Evolutionary conservation across 2,888 invertebrate species (phyloP), one percentile per base, ranked within the genome.

Genomic region (Cosmorhoe ocellata): DNA sequence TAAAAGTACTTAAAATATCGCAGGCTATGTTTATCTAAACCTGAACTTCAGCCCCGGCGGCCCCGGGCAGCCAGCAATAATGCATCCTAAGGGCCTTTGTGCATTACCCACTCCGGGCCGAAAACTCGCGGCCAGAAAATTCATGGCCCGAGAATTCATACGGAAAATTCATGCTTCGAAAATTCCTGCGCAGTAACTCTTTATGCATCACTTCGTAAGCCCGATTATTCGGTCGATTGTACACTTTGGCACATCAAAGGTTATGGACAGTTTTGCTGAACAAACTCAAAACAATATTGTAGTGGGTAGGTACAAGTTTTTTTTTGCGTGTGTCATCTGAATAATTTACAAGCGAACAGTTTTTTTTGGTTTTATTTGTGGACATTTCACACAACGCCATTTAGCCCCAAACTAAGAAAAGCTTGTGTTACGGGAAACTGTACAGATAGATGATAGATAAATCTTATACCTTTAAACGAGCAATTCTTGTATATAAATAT

Each of bases 51-150:
- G 37, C 49, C 37, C n/a, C 40, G 26, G 13, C 14, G 14, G 42
- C 38, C 37, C 24, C 42, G 33, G 9, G 43, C 32, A 22, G 33
- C 22, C 13, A 10, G 43, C 31, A 48, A 43, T 53, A 53, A 48
- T 53, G 52, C 52, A 53, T 36, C 52, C 48, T 44, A 36, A 36
- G 52, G 43, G 48, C 34, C 34, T 39, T 42, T 43, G 27, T 39
- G 42, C 52, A 52, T 47, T 43, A 14, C 36, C 37, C 37, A 33
- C 24, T 26, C 39, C 30, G 14, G 22, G 34, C 9, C 28, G 32
- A 53, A 51, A 50, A 39, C 27, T 49, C 47, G 38, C 38, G 40
- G 44, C 39, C 39, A n/a, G 47, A 40, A 51, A 51, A 47, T 47
- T 42, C 39, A 42, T 41, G 45, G 26, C 31, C 30, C 36, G 39